Evolutionary conservation across 2,113 vertebrate genomes (phyloP).

Genomic region (Charadrius vociferus): DNA sequence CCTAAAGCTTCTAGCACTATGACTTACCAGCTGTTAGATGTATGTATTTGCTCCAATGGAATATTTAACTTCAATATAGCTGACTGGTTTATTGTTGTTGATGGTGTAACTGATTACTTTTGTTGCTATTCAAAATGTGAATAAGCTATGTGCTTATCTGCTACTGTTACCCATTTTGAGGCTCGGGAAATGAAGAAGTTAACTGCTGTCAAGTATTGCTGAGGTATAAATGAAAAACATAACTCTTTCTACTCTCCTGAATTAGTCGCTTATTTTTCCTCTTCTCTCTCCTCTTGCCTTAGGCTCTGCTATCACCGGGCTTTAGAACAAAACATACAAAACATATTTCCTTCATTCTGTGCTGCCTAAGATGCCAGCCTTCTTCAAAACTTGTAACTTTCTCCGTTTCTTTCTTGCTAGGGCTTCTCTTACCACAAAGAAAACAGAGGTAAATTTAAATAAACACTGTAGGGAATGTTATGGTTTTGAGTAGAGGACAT

Average conservation of each 20-base stretch:
- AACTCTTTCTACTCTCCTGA: not conserved
- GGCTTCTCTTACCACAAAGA: not conserved
- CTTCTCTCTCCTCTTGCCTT: not conserved
- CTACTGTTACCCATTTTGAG: not conserved
- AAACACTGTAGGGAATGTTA: not conserved
- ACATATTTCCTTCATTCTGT: not conserved
- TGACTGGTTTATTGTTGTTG: slow-evolving; percentile 27
- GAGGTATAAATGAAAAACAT: not conserved
- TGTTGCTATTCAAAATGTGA: not conserved
- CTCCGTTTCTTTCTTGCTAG: not conserved
- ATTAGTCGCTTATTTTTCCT: not conserved
- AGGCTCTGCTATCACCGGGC: not conserved
- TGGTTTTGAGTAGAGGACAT: not conserved
- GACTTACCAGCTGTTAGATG: slow-evolving; percentile 31
- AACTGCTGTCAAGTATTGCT: not conserved
- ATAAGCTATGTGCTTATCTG: not conserved
- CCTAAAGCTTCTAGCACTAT: not conserved
- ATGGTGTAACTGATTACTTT: not conserved
- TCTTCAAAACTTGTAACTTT: not conserved
- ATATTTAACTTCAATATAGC: not conserved
- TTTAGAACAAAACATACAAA: not conserved
- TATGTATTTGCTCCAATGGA: not conserved
- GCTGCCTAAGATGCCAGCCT: not conserved
- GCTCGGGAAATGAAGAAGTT: not conserved
- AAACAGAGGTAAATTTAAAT: not conserved